Percentiles rank a stretch among this genome's conserved stretches.
These are phyloP conservation scores for Sebastolobus alascanus DNA, from an alignment of 2,797 vertebrate species.

Conservation along the genomic window DNA sequence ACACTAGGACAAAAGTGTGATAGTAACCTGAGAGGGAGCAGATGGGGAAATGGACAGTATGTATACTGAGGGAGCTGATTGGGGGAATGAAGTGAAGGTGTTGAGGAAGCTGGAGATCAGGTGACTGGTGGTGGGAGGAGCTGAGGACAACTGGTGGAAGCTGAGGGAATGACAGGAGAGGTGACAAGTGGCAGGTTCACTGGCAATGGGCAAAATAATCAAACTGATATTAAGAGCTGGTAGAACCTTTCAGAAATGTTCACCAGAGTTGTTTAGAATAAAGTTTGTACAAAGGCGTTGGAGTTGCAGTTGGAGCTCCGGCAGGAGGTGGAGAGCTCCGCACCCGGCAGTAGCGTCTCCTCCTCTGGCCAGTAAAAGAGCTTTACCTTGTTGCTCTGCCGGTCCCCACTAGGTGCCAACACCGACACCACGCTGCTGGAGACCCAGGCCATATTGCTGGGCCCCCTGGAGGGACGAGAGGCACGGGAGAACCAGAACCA, in stretches of 20 bases:
- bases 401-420: too few relatives aligned
- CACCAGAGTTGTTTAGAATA: neutral
- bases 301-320: too few relatives aligned
- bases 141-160: neutral
- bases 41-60: neutral
- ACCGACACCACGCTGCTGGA: too few relatives aligned
- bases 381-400: too few relatives aligned
- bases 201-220: too few relatives aligned
- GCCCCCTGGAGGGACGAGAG: fast-evolving
- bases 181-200: too few relatives aligned
- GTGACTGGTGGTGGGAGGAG: neutral
- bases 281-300: neutral
- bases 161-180: neutral
- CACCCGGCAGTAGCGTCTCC: too few relatives aligned
- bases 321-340: fast-evolving
- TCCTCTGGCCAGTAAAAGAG: too few relatives aligned
- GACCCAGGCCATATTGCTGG: neutral
- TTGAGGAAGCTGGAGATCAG: neutral
- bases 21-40: neutral
- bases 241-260: neutral
- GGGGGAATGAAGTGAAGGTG: neutral
- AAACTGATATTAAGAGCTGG: too few relatives aligned
- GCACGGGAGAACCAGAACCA: neutral
- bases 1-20: neutral
- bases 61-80: neutral